Evolutionary conservation across 1,140 invertebrate genomes (phyloP).

Genomic region (Euura saliciscinereae): DNA sequence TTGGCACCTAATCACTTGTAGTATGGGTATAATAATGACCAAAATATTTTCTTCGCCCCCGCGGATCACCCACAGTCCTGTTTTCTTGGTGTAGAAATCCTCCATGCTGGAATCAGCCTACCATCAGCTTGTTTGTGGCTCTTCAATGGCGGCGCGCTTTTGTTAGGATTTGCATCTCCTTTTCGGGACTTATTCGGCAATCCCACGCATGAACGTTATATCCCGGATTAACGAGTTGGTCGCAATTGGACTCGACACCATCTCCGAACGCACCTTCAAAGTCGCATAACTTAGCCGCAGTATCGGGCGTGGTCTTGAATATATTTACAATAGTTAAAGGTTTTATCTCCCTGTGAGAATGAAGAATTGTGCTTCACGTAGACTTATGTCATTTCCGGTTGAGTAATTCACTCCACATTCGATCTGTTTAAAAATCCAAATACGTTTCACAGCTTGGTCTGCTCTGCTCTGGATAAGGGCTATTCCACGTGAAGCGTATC

Average conservation of each 20-base stretch:
- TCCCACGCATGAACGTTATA: neutral
- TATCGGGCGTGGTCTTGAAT: neutral
- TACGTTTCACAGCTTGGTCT: too few relatives aligned
- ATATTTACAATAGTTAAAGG: neutral
- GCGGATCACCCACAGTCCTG: too few relatives aligned
- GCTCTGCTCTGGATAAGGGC: too few relatives aligned
- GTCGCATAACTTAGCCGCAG: neutral
- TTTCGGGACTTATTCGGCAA: neutral
- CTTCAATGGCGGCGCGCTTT: neutral
- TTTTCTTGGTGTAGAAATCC: too few relatives aligned
- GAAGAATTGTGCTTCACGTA: neutral
- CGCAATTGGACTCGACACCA: neutral
- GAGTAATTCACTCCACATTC: neutral
- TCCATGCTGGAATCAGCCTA: too few relatives aligned
- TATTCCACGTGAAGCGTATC: too few relatives aligned
- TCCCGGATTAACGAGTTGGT: neutral
- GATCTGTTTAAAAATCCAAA: too few relatives aligned
- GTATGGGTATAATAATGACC: too few relatives aligned
- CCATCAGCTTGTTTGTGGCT: neutral
- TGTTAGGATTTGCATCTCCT: constrained; percentile 7
- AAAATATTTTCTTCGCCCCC: too few relatives aligned
- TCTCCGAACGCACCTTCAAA: neutral
- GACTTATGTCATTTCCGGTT: neutral
- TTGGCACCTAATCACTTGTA: too few relatives aligned
- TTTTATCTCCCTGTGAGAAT: neutral